Evolutionary conservation across 2,888 invertebrate genomes (phyloP).

Genomic region (Omphaloscelis lunosa): DNA sequence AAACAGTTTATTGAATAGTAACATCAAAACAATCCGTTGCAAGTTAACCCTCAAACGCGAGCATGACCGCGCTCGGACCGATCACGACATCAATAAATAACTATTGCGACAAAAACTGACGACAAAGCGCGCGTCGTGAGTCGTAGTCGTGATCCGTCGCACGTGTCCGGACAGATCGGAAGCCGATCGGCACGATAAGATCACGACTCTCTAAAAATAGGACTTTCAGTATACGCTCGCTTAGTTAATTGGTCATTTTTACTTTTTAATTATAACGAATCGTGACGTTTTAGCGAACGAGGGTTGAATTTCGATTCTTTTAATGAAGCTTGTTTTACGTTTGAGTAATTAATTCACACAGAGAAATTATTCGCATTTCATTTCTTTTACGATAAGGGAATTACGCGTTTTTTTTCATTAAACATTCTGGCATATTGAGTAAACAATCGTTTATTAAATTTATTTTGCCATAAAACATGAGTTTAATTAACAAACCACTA

Average conservation of each 20-base stretch:
- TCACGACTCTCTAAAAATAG: slow-evolving; percentile 60
- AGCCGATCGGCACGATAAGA: slow-evolving; percentile 66
- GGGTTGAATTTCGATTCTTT: slow-evolving; percentile 66
- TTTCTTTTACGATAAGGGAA: slow-evolving; percentile 55
- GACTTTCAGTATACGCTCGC: slow-evolving; percentile 37
- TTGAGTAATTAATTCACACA: slow-evolving; percentile 63
- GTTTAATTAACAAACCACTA: slow-evolving; percentile 46
- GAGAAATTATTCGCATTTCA: slow-evolving; percentile 57
- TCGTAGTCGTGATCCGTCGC: slow-evolving; percentile 67
- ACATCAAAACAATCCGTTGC: slow-evolving; percentile 64
- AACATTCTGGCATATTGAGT: slow-evolving; percentile 13
- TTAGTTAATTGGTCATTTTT: slow-evolving; percentile 67
- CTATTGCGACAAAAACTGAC: slow-evolving; percentile 70
- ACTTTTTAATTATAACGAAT: slow-evolving; percentile 69
- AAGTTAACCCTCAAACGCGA: slow-evolving; percentile 65
- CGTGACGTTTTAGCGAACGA: slow-evolving; percentile 65
- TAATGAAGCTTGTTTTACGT: slow-evolving; percentile 66
- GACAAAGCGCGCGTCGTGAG: slow-evolving; percentile 69
- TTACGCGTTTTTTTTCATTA: slow-evolving; percentile 27
- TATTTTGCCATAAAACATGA: slow-evolving; percentile 33
- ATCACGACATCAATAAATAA: slow-evolving; percentile 70
- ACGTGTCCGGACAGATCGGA: slow-evolving; percentile 67
- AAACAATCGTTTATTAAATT: slow-evolving; percentile 47
- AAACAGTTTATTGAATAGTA: slow-evolving; percentile 68
- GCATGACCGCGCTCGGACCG: slow-evolving; percentile 62